Base-by-base conservation (phyloP, 2,888 invertebrate genomes). In the Bombylius major region DNA sequence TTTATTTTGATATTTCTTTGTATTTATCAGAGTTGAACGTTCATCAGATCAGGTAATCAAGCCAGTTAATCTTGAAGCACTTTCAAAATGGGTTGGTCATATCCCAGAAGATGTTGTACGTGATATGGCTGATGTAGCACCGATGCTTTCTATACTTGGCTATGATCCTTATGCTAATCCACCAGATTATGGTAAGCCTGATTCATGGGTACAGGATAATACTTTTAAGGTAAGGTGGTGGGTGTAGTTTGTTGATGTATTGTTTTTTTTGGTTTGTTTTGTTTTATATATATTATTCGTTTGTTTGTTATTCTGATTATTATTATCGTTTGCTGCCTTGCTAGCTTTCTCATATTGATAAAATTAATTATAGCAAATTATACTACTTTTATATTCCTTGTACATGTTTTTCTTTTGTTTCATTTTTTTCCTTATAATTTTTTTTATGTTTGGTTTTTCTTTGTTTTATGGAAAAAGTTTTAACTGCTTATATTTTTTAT, bases 11-110 rank as follows among this genome's bases (percentile, higher is more conserved):
- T 32, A 32, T 48, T 48, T 32, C 23, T 23, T 23, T 23, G 23
- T 23, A 23, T 23, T 23, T 23, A 23, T 23, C 23, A 96, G 95
- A 76, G 92, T 94, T 71, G 97, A 98, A 77, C 83, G 96, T 60
- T 96, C 96, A 51, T 95, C 95, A 61, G 97, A 98, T 79, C 98
- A 98, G 81, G 96, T 99, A 66, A 93, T 98, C 73, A 96, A 97
- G 69, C 95, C 98, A 13, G 89, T 99, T 59, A 98, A 99, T 78
- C 79, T 92, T 69, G 97, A 97, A 76, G 98, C 98, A 51, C 79
- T 98, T 61, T 83, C 84, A 66, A 92, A 91, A 77, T 93, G 92
- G 93, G 91, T 90, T 63, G 91, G 89, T 57, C 82, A 87, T 70
- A 82, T 93, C 69, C 92, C 93, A 67, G 82, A 84, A 33, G 96